Conservation (phyloP, 2,888 invertebrate genomes). For the Drosophila paracracens region DNA sequence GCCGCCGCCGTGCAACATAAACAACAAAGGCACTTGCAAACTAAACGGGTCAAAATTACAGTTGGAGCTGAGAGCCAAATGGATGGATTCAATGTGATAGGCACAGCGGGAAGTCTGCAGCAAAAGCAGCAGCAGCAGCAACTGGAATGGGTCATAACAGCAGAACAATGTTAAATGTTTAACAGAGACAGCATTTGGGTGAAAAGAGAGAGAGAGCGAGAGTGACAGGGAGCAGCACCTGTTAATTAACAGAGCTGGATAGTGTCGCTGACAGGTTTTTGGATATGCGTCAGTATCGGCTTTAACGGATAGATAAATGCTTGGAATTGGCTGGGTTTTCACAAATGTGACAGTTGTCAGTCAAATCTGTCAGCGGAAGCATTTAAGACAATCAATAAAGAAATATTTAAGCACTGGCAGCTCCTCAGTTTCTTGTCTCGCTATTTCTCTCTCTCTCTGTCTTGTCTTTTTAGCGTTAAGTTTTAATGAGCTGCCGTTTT, state of each 20-base stretch:
- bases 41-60: conserved; percentile 66
- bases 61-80: conserved; percentile 31
- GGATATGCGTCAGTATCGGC: conserved; percentile 39
- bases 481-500: conserved; percentile 61
- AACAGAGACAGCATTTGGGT: conserved; percentile 2
- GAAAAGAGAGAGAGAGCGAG: not conserved
- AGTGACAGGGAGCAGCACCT: conserved; percentile 36
- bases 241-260: conserved; percentile 24
- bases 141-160: conserved; percentile 14
- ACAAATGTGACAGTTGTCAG: conserved; percentile 71
- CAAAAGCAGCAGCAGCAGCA: not conserved
- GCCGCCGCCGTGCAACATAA: conserved; percentile 58
- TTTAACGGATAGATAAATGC: conserved; percentile 34
- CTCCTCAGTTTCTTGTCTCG: not conserved
- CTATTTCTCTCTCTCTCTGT: conserved; percentile 2
- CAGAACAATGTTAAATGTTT: conserved; percentile 25
- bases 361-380: conserved; percentile 67
- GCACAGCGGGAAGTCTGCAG: conserved; percentile 34
- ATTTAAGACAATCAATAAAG: conserved; percentile 68
- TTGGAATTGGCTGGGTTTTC: conserved; percentile 42
- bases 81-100: not conserved
- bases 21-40: conserved; percentile 47
- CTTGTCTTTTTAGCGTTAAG: conserved; percentile 33
- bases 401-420: conserved; percentile 38
- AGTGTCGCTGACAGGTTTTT: conserved; percentile 1